Conservation (phyloP, 2,888 invertebrate genomes). For the Plagodis pulveraria region DNA sequence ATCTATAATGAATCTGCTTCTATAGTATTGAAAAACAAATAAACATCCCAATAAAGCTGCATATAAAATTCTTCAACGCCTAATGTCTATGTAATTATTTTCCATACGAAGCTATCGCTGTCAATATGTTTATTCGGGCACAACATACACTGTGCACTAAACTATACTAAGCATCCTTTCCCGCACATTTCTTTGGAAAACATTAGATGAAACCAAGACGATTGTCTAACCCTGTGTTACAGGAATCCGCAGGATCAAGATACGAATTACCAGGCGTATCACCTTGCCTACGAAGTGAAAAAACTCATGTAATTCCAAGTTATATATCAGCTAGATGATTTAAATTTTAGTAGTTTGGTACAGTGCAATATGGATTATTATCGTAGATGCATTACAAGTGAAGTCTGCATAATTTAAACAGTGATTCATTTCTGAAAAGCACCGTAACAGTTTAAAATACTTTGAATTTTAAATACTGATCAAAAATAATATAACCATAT, state of each 20-base stretch:
- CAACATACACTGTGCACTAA: constrained; percentile 50
- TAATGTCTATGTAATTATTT: constrained; percentile 40
- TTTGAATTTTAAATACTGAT: no score
- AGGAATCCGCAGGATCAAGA: constrained; percentile 94
- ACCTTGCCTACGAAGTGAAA: constrained; percentile 99
- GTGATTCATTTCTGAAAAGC: no score
- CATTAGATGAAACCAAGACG: constrained; percentile 37
- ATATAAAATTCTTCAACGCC: constrained; percentile 44
- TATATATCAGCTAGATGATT: constrained; percentile 74
- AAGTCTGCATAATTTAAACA: constrained; percentile 45
- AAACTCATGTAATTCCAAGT: constrained; percentile 97
- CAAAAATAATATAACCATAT: no score
- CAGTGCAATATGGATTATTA: constrained; percentile 49
- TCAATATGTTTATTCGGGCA: constrained; percentile 43
- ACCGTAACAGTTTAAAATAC: no score
- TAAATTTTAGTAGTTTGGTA: constrained; percentile 61
- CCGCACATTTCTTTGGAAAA: constrained; percentile 36
- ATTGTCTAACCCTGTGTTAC: constrained; percentile 90
- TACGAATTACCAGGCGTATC: constrained; percentile 98
- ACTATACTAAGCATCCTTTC: constrained; percentile 25
- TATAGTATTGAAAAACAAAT: constrained; percentile 6
- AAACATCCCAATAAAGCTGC: constrained; percentile 28
- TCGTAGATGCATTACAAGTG: constrained; percentile 44
- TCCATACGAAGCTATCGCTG: constrained; percentile 33
- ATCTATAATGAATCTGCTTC: constrained; percentile 4